Evolutionary conservation across 2,113 vertebrate genomes (phyloP).

Genomic region (Verasper variegatus): DNA sequence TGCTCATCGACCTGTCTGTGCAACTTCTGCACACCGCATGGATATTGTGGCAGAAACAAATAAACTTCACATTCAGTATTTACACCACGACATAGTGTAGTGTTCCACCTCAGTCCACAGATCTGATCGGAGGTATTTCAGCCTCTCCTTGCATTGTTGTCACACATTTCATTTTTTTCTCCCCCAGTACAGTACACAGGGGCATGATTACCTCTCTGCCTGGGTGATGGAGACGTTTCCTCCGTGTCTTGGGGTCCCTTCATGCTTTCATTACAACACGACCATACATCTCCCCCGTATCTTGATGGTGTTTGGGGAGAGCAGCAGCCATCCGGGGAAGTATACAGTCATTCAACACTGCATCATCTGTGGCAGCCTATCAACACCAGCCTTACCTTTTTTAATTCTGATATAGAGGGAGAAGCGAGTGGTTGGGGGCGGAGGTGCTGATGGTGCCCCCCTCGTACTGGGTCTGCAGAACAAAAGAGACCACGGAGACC

Average conservation of each 20-base stretch:
- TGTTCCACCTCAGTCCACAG: not conserved
- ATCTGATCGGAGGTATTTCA: conserved; percentile 46
- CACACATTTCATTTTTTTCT: conserved; percentile 63
- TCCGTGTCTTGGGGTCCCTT: conserved; percentile 70
- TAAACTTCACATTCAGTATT: conserved; percentile 22
- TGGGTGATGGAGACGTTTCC: conserved; percentile 79
- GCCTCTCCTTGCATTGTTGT: conserved; percentile 50
- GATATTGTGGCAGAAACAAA: conserved; percentile 7
- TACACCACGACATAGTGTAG: not conserved
- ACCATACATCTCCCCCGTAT: conserved; percentile 78
- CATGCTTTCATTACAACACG: conserved; percentile 79
- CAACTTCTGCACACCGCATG: conserved; percentile 1
- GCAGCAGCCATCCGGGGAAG: conserved; percentile 64
- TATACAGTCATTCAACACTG: conserved; percentile 73
- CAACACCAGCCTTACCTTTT: conserved; percentile 74
- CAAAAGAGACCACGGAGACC: conserved; percentile 77
- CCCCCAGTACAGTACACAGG: conserved; percentile 57
- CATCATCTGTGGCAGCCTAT: conserved; percentile 82
- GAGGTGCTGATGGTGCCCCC: conserved; percentile 69
- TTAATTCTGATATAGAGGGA: conserved; percentile 79
- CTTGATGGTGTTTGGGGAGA: conserved; percentile 65
- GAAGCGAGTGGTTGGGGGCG: conserved; percentile 43
- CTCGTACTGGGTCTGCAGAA: conserved; percentile 56
- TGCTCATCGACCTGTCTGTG: not conserved
- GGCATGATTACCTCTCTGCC: conserved; percentile 74